Base-by-base conservation (phyloP, 2,888 invertebrate species). In the Aethes cnicana region DNA sequence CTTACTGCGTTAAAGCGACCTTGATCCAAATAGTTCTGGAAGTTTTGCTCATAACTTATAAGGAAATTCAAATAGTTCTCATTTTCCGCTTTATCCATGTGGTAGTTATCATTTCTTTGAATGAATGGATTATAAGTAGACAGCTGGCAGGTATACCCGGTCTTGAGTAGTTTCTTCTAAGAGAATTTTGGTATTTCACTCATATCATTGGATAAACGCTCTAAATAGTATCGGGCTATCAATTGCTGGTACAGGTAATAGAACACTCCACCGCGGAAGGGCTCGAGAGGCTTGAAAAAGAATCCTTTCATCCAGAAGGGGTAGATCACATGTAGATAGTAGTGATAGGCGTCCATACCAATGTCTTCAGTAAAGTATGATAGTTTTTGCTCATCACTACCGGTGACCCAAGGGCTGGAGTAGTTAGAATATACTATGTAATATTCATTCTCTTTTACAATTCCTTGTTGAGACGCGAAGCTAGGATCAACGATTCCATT, bases 281-380 rank as follows among this genome's bases (percentile, higher is more conserved):
- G 90, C 64, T 91, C 91, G 66, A 73, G 57, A 28, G 81, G 47
- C 57, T 80, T 81, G 52, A 85, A 88, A 46, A 91, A 81, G 16
- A 91, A 80, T 46, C 91, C 89, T 37, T 88, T 84, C 72, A 93
- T 80, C 92, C 93, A 93, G 89, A 92, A 93, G 26, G 94, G 93
- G 66, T 90, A 90, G 52, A 91, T 89, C 55, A 89, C 69, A 66
- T 93, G 91, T 82, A 92, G 91, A 75, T 91, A 92, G 77, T 91
- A 92, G 83, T 94, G 94, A 78, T 89, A 93, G 0, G 91, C 69
- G 77, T 93, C 94, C 65, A 93, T 80, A 53, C 92, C 94, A 60
- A 94, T 84, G 66, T 94, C 94, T 69, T 94, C 94, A 20, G 92
- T 93, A 78, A 94, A 93, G 79, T 94, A 94, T 25, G 92, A 85